Conservation (phyloP, 2,113 vertebrate species). For the Pterocles burchelli region DNA sequence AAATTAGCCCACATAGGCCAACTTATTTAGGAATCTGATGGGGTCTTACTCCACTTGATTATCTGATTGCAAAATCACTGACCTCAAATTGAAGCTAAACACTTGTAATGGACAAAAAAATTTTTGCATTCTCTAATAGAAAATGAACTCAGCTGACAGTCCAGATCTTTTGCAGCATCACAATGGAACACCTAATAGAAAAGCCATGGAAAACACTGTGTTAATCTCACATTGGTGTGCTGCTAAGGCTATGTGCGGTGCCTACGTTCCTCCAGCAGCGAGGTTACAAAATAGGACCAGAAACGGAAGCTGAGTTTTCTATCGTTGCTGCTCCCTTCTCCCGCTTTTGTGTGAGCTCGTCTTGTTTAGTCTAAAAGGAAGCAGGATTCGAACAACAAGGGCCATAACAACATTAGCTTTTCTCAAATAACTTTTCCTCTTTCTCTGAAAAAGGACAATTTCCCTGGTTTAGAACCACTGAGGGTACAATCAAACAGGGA, state of each 20-base stretch:
- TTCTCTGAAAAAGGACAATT: constrained; percentile 16
- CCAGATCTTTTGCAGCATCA: not conserved
- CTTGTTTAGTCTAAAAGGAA: constrained; percentile 70
- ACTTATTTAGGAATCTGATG: not conserved
- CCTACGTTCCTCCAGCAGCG: not conserved
- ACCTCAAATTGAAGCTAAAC: not conserved
- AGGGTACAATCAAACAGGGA: not conserved
- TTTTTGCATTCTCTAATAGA: not conserved
- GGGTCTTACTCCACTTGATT: not conserved
- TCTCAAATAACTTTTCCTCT: constrained; percentile 26
- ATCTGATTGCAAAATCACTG: not conserved
- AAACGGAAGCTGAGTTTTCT: constrained; percentile 9
- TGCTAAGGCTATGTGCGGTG: not conserved
- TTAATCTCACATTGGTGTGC: not conserved
- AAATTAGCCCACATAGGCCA: not conserved
- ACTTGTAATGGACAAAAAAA: not conserved
- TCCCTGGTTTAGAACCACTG: not conserved
- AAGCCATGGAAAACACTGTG: not conserved
- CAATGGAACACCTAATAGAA: not conserved
- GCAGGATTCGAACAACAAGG: constrained; percentile 35
- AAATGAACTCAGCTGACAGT: not conserved
- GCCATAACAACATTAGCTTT: not conserved
- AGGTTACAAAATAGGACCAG: not conserved
- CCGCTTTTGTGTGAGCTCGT: constrained; percentile 29
- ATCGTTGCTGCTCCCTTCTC: constrained; percentile 14